Percentiles rank a stretch among this genome's conserved stretches.
These are phyloP conservation scores for Stichodactyla helianthus DNA, from an alignment of 64 coral and sea anemone genomes.

Conservation along the genomic window DNA sequence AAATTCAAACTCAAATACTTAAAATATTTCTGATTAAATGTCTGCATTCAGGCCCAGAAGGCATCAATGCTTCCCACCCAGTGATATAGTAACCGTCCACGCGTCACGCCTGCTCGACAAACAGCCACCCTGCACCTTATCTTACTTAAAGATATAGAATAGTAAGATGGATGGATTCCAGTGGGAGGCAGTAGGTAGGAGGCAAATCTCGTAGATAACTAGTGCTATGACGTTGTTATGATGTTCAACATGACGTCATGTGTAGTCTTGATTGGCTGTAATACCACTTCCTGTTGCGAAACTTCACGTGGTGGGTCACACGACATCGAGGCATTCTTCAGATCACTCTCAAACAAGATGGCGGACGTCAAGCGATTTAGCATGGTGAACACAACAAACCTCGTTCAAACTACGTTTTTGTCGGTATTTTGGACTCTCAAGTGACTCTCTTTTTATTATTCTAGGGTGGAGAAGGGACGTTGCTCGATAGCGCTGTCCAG, in stretches of 20 bases:
- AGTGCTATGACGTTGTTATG: neutral
- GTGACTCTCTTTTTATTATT: slow-evolving; percentile 32
- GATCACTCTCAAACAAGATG: slow-evolving; percentile 8
- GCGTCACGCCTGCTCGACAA: too few relatives aligned
- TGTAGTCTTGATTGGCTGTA: neutral
- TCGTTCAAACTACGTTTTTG: neutral
- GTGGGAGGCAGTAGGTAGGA: too few relatives aligned
- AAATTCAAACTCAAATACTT: neutral
- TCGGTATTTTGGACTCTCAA: neutral
- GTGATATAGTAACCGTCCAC: too few relatives aligned
- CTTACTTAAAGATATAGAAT: too few relatives aligned
- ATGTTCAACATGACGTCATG: neutral
- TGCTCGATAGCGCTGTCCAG: slow-evolving; percentile 17
- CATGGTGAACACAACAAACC: slow-evolving; percentile 32
- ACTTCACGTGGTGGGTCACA: slow-evolving; percentile 26
- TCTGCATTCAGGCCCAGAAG: neutral
- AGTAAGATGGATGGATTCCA: too few relatives aligned
- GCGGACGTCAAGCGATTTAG: slow-evolving; percentile 31
- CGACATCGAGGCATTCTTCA: slow-evolving; percentile 24
- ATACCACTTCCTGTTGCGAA: neutral
- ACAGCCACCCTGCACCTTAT: too few relatives aligned
- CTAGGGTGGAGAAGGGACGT: slow-evolving; percentile 23
- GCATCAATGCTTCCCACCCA: too few relatives aligned
- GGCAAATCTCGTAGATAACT: neutral
- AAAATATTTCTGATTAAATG: neutral